Evolutionary conservation across 2,888 invertebrate species (phyloP), one percentile per base, ranked within the genome.

Genomic region (Hartigia nigra): DNA sequence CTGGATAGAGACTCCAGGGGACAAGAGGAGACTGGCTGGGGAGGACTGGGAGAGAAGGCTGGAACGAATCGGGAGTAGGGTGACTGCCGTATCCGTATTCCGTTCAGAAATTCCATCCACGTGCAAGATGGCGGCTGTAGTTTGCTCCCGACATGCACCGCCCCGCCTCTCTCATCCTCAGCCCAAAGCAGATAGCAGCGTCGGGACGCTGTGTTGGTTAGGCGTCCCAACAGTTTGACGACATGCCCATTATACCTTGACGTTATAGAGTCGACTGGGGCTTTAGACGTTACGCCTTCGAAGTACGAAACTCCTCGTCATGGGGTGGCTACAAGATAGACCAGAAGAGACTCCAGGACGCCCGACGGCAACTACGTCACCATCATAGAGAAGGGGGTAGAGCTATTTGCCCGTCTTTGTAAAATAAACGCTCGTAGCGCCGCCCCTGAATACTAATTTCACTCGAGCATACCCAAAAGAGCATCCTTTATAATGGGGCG

Each of bases 81-180:
- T 55, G 55, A 55, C 55, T 72, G 72, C 32, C 72, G 72, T 72
- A 72, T 72, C 74, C 74, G 74, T 76, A 76, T 79, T 76, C 76
- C 76, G 78, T 81, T 90, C 84, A 86, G 88, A 86, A 86, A 90
- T 91, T 90, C 90, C 83, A 84, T 87, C 86, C 90, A 90, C 90
- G 90, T 90, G 88, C 90, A 91, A 91, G 90, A 91, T 91, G 90
- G 90, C 90, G 90, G 90, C 90, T 86, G 88, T 88, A 90, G 90
- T 90, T 90, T 90, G 90, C 87, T 87, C 88, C 87, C 86, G 85
- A 87, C 87, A 85, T 87, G 85, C 90, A 87, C 89, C 89, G 87
- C 88, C 83, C 82, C 81, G 83, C 82, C 82, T 79, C 80, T 80
- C 79, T 72, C 81, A 75, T 80, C 80, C 81, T 79, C 77, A 76